Conservation (phyloP, 2,888 invertebrate genomes). For the Pyrochroa serraticornis region DNA sequence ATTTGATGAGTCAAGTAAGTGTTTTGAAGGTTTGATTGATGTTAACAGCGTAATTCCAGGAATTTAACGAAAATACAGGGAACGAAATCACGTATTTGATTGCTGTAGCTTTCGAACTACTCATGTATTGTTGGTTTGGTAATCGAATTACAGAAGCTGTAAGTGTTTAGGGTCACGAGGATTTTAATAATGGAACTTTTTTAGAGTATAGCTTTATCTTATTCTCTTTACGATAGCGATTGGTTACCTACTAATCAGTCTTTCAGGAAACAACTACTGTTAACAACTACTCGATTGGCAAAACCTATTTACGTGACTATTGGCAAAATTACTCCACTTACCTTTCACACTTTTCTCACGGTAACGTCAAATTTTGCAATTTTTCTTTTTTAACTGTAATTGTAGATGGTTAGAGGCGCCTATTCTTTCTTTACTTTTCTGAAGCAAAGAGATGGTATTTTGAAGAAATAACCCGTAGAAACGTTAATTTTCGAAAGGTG, state of each 20-base stretch:
- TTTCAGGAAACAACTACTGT: conserved; percentile 32
- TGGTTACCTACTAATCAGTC: conserved; percentile 28
- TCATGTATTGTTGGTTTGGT: conserved; percentile 36
- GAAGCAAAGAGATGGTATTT: conserved; percentile 20
- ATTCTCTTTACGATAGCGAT: conserved; percentile 30
- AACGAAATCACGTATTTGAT: conserved; percentile 31
- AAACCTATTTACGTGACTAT: conserved; percentile 37
- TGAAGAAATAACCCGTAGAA: not conserved
- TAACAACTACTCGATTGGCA: conserved; percentile 33
- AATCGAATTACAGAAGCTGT: conserved; percentile 33
- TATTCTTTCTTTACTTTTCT: conserved; percentile 34
- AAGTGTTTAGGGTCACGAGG: not conserved
- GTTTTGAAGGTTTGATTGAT: not conserved
- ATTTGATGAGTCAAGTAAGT: conserved; percentile 32
- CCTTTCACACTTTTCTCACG: conserved; percentile 34
- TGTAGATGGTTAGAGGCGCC: conserved; percentile 32
- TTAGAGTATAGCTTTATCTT: conserved; percentile 24
- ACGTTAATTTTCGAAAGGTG: too few relatives aligned
- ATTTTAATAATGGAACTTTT: conserved; percentile 9
- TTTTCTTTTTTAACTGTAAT: not conserved
- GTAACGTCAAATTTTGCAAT: conserved; percentile 7
- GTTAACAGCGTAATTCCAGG: conserved; percentile 12
- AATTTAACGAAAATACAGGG: conserved; percentile 23
- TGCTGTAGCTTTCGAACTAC: conserved; percentile 29
- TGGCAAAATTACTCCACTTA: conserved; percentile 36